These are phyloP conservation scores for Paedocypris micromegethes DNA, from an alignment of 2,797 vertebrate genomes.

Conservation along the genomic window DNA sequence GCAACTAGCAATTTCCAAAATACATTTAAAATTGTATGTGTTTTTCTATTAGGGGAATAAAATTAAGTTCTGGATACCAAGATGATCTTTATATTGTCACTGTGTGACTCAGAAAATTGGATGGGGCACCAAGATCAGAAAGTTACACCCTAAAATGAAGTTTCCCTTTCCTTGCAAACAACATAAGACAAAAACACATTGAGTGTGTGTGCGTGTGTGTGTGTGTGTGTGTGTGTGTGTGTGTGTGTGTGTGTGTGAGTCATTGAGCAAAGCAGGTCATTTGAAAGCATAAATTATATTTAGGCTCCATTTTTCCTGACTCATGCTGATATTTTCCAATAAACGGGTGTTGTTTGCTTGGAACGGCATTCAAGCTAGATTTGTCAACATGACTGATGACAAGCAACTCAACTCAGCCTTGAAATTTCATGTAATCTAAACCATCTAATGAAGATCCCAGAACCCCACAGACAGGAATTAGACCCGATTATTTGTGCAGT, in stretches of 20 bases:
- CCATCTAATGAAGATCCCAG: slow-evolving; percentile 28
- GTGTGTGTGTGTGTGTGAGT: not conserved
- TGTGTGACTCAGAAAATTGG: too few species aligned
- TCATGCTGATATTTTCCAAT: slow-evolving; percentile 6
- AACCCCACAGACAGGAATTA: slow-evolving; percentile 35
- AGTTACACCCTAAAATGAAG: too few species aligned
- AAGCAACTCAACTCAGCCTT: not conserved
- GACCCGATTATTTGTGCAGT: slow-evolving; percentile 46
- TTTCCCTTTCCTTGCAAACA: slow-evolving; percentile 22
- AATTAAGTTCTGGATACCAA: too few species aligned
- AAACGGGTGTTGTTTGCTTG: slow-evolving; percentile 3
- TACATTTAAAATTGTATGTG: too few species aligned
- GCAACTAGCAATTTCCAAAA: too few species aligned
- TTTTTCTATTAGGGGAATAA: too few species aligned
- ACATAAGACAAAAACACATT: slow-evolving; percentile 9
- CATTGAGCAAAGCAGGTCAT: slow-evolving; percentile 28
- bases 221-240: too few species aligned
- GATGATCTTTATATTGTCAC: too few species aligned
- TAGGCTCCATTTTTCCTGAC: slow-evolving; percentile 2
- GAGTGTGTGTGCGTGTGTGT: too few species aligned
- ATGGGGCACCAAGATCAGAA: too few species aligned
- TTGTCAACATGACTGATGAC: slow-evolving; percentile 3
- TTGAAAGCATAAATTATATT: slow-evolving; percentile 14
- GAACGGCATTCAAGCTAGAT: not conserved
- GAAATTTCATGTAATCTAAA: slow-evolving; percentile 25